Evolutionary conservation across 2,113 vertebrate genomes (phyloP).

Genomic region (Plecturocebus donacophilus): DNA sequence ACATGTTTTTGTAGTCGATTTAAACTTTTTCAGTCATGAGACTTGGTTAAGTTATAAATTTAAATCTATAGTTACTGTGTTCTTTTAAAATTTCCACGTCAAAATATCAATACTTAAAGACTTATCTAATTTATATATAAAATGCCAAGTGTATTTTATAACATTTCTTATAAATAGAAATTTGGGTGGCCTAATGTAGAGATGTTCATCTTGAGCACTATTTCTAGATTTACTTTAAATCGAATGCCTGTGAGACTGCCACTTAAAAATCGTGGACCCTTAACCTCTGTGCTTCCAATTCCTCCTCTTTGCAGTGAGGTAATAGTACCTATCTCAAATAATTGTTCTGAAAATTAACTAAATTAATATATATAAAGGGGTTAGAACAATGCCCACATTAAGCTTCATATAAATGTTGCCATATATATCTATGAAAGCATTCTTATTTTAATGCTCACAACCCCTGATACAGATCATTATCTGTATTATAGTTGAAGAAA

Average conservation of each 20-base stretch:
- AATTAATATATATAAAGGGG: not conserved
- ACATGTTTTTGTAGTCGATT: slow-evolving; percentile 15
- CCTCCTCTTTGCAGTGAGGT: not conserved
- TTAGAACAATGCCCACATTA: not conserved
- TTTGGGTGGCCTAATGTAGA: not conserved
- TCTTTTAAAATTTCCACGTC: not conserved
- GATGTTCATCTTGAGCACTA: not conserved
- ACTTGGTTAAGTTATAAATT: not conserved
- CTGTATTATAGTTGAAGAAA: not conserved
- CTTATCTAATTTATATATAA: not conserved
- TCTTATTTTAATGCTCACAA: not conserved
- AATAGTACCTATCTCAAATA: not conserved
- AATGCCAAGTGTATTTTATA: not conserved
- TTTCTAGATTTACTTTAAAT: slow-evolving; percentile 10
- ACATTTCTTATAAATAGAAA: not conserved
- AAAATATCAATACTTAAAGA: not conserved
- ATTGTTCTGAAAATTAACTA: not conserved
- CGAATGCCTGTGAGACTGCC: not conserved
- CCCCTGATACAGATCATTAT: not conserved
- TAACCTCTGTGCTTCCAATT: not conserved
- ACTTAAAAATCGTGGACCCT: not conserved
- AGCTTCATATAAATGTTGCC: not conserved
- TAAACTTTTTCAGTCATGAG: not conserved
- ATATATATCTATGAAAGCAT: not conserved
- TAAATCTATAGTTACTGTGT: not conserved